phyloP scores from a whole-genome alignment of 2,113 vertebrate species.

The Hypanus sabinus region DNA sequence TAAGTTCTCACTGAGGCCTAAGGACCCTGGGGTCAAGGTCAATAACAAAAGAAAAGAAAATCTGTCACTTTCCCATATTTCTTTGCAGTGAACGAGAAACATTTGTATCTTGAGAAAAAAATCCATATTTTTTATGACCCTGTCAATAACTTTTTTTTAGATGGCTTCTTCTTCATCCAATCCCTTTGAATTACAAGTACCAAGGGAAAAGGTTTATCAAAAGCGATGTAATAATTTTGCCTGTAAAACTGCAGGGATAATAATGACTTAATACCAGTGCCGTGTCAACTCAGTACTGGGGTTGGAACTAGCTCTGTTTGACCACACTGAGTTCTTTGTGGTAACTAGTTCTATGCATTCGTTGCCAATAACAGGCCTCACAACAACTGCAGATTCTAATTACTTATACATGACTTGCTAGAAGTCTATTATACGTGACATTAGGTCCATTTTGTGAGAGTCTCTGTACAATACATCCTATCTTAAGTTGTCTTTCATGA shows the following conservation, averaged over 20 bases:
- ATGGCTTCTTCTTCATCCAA: background rate
- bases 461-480: slow-evolving; percentile 52
- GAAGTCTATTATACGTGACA: slow-evolving; percentile 49
- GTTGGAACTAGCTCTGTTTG: slow-evolving; percentile 29
- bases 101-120: slow-evolving; percentile 59
- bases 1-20: slow-evolving; percentile 66
- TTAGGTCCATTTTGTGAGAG: slow-evolving; percentile 49
- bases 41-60: slow-evolving; percentile 68
- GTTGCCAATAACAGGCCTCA: slow-evolving; percentile 43
- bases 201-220: background rate
- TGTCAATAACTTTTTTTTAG: background rate
- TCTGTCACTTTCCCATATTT: slow-evolving; percentile 59
- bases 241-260: slow-evolving; percentile 8
- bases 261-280: slow-evolving; percentile 27
- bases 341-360: slow-evolving; percentile 20
- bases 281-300: slow-evolving; percentile 25
- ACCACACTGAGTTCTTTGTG: slow-evolving; percentile 37
- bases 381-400: slow-evolving; percentile 51
- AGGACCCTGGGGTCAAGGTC: slow-evolving; percentile 69
- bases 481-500: slow-evolving; percentile 65
- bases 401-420: slow-evolving; percentile 51
- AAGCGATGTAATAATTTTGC: background rate
- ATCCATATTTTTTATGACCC: background rate
- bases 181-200: background rate
- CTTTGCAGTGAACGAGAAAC: slow-evolving; percentile 52